These are phyloP conservation scores for Ellobium chinense DNA, from an alignment of 2,888 invertebrate species.

Conservation along the genomic window DNA sequence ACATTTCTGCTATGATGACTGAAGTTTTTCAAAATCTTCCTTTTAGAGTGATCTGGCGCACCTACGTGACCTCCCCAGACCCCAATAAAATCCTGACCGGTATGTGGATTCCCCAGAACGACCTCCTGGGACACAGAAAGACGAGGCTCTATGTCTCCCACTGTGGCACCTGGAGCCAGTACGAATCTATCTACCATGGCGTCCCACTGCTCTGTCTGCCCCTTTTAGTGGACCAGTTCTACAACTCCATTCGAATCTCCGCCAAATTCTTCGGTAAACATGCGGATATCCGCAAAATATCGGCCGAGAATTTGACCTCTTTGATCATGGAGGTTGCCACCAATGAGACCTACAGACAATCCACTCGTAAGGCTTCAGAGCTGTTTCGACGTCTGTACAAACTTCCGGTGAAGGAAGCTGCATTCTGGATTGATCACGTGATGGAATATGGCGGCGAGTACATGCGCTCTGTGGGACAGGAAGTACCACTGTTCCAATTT, in stretches of 20 bases:
- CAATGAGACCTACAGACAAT: background rate
- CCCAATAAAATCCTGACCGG: background rate
- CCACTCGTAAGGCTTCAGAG: background rate
- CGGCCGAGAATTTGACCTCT: background rate
- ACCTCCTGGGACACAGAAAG: background rate
- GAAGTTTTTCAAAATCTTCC: background rate
- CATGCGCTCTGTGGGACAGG: background rate
- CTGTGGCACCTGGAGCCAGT: background rate
- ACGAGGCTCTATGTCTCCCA: background rate
- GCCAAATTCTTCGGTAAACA: background rate
- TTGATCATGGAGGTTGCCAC: background rate
- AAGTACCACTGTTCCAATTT: background rate
- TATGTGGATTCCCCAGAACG: background rate
- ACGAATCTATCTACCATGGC: background rate
- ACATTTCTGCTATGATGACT: background rate
- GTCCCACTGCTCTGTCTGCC: background rate
- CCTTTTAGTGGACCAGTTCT: background rate
- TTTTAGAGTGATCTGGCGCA: background rate
- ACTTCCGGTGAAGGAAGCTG: background rate
- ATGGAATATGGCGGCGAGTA: background rate
- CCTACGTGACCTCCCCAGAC: background rate
- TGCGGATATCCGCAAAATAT: background rate
- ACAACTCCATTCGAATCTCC: background rate
- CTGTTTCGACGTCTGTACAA: background rate
- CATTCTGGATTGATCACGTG: background rate